phyloP scores from a whole-genome alignment of 2,797 vertebrate genomes.

The Echeneis naucrates region DNA sequence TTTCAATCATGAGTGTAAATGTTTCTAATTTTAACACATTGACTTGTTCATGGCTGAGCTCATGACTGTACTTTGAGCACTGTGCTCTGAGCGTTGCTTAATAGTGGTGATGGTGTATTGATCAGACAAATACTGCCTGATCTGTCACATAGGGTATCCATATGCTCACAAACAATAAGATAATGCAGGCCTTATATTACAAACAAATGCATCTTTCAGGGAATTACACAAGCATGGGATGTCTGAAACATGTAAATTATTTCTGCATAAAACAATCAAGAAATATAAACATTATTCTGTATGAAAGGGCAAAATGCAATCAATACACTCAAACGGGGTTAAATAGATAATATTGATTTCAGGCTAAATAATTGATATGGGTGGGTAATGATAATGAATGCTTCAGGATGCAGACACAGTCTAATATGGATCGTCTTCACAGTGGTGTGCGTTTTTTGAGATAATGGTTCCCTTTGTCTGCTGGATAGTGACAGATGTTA shows the following conservation, averaged over 20 bases:
- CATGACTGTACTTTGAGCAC: slow-evolving; percentile 31
- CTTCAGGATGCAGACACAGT: neutral
- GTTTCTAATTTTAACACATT: slow-evolving; percentile 49
- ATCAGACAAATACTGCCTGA: slow-evolving; percentile 45
- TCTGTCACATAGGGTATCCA: slow-evolving; percentile 35
- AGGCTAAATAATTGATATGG: slow-evolving; percentile 28
- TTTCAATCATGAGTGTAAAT: slow-evolving; percentile 65
- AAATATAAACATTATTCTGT: slow-evolving; percentile 2
- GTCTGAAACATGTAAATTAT: slow-evolving; percentile 9
- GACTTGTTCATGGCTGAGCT: slow-evolving; percentile 49
- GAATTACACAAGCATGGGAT: slow-evolving; percentile 56
- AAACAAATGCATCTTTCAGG: slow-evolving; percentile 29
- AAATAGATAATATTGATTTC: slow-evolving; percentile 34
- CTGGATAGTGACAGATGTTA: slow-evolving; percentile 29
- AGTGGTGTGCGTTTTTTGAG: slow-evolving; percentile 17
- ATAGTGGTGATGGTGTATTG: slow-evolving; percentile 45
- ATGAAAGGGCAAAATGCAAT: slow-evolving; percentile 15
- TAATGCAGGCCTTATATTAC: slow-evolving; percentile 26
- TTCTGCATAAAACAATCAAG: neutral
- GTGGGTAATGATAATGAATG: slow-evolving; percentile 24
- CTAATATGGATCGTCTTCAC: slow-evolving; percentile 19
- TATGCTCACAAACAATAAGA: slow-evolving; percentile 33
- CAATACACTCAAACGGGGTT: slow-evolving; percentile 9
- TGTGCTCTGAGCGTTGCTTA: neutral
- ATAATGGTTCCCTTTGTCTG: slow-evolving; percentile 49